Evolutionary conservation across 2,797 vertebrate genomes (phyloP).

Genomic region (Acestrorhynchus altus): DNA sequence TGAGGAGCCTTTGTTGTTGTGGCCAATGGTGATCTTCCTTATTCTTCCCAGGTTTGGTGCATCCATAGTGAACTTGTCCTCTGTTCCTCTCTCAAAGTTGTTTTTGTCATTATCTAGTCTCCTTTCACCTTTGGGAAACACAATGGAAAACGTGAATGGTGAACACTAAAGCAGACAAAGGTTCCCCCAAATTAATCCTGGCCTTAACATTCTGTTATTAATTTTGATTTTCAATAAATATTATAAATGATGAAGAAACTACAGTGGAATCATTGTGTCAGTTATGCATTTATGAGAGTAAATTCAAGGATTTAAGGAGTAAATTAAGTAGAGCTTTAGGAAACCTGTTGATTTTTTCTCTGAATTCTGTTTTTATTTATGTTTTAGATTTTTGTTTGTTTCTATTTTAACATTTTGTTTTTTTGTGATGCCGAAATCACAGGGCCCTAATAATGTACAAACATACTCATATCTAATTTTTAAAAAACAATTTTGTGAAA

Average conservation of each 20-base stretch:
- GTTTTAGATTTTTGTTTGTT: too few species aligned
- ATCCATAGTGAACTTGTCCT: constrained; percentile 94
- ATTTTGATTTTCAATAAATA: not conserved
- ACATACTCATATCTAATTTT: too few species aligned
- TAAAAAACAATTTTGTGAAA: too few species aligned
- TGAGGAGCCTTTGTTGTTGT: constrained; percentile 95
- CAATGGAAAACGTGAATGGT: not conserved
- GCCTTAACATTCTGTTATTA: not conserved
- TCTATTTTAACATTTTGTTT: too few species aligned
- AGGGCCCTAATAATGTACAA: too few species aligned
- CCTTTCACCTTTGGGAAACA: constrained; percentile 82
- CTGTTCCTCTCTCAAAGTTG: constrained; percentile 92
- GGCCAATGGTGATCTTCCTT: constrained; percentile 92
- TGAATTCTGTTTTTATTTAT: too few species aligned
- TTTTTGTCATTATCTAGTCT: constrained; percentile 90
- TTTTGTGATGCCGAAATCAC: too few species aligned
- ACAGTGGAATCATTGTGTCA: not conserved
- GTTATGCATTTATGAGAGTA: not conserved
- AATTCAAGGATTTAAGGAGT: too few species aligned
- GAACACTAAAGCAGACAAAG: not conserved
- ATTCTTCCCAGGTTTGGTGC: constrained; percentile 91
- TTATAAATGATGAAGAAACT: not conserved
- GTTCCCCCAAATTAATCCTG: not conserved
- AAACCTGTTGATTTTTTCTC: too few species aligned
- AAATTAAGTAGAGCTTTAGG: too few species aligned